Base-by-base conservation (phyloP, 2,888 invertebrate species). In the Salticus scenicus region DNA sequence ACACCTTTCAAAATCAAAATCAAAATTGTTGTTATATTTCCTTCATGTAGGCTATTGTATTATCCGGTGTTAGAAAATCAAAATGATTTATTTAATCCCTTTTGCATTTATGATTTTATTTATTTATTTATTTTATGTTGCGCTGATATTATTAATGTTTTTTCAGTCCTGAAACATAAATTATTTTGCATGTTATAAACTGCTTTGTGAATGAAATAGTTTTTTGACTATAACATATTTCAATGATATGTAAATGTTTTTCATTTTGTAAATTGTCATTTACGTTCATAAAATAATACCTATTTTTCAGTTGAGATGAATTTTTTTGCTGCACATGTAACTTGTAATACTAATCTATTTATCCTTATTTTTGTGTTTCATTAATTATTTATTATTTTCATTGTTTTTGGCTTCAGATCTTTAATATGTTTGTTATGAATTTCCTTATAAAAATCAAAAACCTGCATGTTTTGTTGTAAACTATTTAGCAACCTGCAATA, bases 331-430 rank as follows among this genome's bases (percentile, higher is more conserved):
- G 82, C 82, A 83, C 83, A 69, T 31, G 72, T 84, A 77, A 77
- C 77, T 77, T 72, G 47, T 77, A 57, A 17, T 10, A 33, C n/a
- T n/a, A 37, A 33, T 1, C 8, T 33, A 30, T 33, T 33, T 33
- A 31, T 31, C 31, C 33, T 33, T 67, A 37, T 42, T 42, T 37
- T 42, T 70, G 7, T 41, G 33, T 41, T 2, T 66, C 66, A 72
- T 76, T 71, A 47, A 77, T 84, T 84, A 84, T 84, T 84, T 84
- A 84, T 84, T 84, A 71, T 51, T 67, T 71, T 84, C 83, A 84
- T 84, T 84, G 77, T 73, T 84, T 84, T 41, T 71, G 41, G 72
- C 28, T 67, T 84, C 67, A 84, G 63, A 81, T 73, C 67, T 81
- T 83, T 84, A 67, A 67, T 77, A 69, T 72, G 63, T 84, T 72